These are phyloP conservation scores for Parapristionchus giblindavisi DNA, from an alignment of 2,888 invertebrate genomes.

Conservation along the genomic window DNA sequence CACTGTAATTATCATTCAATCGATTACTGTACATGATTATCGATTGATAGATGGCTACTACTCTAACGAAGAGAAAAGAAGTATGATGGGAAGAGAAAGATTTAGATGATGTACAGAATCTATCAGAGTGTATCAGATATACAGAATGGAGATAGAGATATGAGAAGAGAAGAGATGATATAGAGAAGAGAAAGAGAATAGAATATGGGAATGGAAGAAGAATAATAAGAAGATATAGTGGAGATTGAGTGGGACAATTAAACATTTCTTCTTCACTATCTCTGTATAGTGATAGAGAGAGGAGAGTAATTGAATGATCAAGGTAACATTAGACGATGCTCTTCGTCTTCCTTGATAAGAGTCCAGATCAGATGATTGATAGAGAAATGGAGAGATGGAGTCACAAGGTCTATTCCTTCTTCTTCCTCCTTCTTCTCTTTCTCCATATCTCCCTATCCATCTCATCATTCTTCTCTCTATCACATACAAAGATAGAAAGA, in stretches of 20 bases:
- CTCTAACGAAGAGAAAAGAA: neutral
- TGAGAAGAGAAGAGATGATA: neutral
- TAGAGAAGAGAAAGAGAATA: neutral
- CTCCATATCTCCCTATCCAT: neutral
- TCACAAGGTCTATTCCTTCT: neutral
- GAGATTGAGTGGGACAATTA: constrained; percentile 11
- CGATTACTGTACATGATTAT: no score
- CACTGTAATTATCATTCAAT: constrained; percentile 53
- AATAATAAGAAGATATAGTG: constrained; percentile 10
- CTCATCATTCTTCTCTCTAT: constrained; percentile 1
- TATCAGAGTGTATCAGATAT: neutral
- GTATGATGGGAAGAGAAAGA: neutral
- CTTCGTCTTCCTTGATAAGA: neutral
- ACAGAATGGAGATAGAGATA: constrained; percentile 22
- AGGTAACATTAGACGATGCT: neutral
- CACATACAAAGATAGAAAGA: neutral
- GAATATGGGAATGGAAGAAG: neutral
- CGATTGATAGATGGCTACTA: neutral
- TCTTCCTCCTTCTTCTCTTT: constrained; percentile 16
- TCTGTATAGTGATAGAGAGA: neutral
- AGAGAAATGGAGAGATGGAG: no score
- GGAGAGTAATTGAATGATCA: neutral
- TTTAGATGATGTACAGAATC: neutral
- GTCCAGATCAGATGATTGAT: no score
- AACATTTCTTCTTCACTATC: neutral